phyloP scores from a whole-genome alignment of 2,888 invertebrate species.

The Dasysyrphus tricinctus region DNA sequence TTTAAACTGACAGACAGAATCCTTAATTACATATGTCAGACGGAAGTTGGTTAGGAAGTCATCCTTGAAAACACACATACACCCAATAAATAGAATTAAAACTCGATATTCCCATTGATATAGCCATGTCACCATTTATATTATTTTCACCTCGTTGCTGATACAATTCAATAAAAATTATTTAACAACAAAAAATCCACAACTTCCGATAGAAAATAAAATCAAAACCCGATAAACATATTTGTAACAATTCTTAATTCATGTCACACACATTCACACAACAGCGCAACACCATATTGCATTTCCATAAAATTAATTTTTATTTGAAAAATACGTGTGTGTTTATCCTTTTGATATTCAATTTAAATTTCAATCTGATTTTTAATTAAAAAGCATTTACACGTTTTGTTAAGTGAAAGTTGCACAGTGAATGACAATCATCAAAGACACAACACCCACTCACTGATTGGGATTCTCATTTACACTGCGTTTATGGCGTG shows the following conservation, averaged over 20 bases:
- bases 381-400: slow-evolving; percentile 34
- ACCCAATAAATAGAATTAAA: background rate
- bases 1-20: background rate
- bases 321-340: background rate
- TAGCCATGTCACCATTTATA: too few relatives aligned
- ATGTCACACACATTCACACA: slow-evolving; percentile 7
- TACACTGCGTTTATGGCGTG: background rate
- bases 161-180: slow-evolving; percentile 2
- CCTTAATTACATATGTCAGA: background rate
- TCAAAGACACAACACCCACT: slow-evolving; percentile 2
- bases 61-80: background rate
- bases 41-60: background rate
- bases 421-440: slow-evolving; percentile 24
- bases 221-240: slow-evolving; percentile 7
- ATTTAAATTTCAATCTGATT: slow-evolving; percentile 8
- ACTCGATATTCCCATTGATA: background rate
- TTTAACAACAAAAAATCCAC: background rate
- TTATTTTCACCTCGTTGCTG: slow-evolving; percentile 8
- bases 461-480: background rate
- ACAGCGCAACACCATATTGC: background rate
- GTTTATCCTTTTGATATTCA: slow-evolving; percentile 10
- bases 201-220: slow-evolving; percentile 11
- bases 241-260: background rate
- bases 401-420: slow-evolving; percentile 20
- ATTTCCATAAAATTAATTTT: slow-evolving; percentile 20